Evolutionary conservation across 2,888 invertebrate genomes (phyloP).

Genomic region (Yponomeuta sedellus): DNA sequence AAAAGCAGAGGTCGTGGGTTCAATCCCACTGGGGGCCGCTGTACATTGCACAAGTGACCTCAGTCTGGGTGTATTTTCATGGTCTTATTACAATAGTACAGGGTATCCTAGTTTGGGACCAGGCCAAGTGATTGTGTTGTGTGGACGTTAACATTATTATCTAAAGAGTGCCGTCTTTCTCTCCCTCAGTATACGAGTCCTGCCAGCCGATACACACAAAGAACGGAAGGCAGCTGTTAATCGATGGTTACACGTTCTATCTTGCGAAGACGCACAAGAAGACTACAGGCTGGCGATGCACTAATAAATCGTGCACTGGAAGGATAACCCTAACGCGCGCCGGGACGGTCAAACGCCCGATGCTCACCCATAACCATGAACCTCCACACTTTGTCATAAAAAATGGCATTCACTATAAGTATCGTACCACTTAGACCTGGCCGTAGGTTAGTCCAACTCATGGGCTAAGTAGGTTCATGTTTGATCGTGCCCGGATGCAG

Average conservation of each 20-base stretch:
- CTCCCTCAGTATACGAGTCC: background rate
- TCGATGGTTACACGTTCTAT: conserved; percentile 22
- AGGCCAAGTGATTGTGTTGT: too few species aligned
- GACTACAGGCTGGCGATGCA: background rate
- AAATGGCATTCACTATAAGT: conserved; percentile 1
- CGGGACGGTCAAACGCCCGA: background rate
- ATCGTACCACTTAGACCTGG: background rate
- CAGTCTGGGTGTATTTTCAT: too few species aligned
- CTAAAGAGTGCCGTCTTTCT: background rate
- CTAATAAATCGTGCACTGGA: background rate
- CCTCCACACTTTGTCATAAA: conserved; percentile 3
- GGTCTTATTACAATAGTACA: too few species aligned
- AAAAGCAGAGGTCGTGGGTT: too few species aligned
- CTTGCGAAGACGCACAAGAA: background rate
- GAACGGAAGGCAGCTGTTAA: conserved; percentile 11
- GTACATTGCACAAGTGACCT: too few species aligned
- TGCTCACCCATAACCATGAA: background rate
- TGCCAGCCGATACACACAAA: background rate
- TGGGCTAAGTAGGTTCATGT: too few species aligned
- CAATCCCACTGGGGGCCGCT: too few species aligned
- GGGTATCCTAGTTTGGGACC: too few species aligned
- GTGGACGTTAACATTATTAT: too few species aligned
- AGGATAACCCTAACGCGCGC: background rate
- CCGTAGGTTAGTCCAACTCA: too few species aligned
- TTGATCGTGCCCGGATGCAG: too few species aligned